Base-by-base conservation (phyloP, 1,140 invertebrate species). In the Trinorchestia longiramus region DNA sequence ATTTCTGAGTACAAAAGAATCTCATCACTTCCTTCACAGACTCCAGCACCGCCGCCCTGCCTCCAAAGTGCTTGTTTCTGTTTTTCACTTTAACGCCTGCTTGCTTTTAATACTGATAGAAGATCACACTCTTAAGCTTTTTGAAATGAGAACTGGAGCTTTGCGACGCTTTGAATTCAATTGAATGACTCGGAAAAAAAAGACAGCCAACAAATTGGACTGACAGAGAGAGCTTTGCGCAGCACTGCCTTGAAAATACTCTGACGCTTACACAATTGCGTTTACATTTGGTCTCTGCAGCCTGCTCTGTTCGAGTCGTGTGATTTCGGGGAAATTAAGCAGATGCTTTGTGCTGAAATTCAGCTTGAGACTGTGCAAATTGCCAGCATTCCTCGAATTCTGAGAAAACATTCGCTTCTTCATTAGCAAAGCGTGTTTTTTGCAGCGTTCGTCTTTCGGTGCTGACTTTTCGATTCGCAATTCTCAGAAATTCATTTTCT, bases 61-160 rank as follows among this genome's bases (percentile, higher is more conserved):
- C 92, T 19, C 43, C 43, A 8, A 94, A 94, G 43, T 94, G 92
- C 44, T 92, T 94, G 43, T 47, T 94, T 94, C 44, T 94, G 36
- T 43, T 45, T n/a, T 94, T 94, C 92, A 94, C 92, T 94, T 94
- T 94, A 44, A 94, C 92, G 92, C 92, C 92, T 40, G 43, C 92
- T 94, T 94, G 92, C 43, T 94, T 44, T 94, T 94, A 94, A 94
- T 94, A 94, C 92, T 94, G 92, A 94, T 94, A 47, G 92, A 94
- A 94, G 92, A 94, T 94, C 92, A 94, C 92, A 94, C 92, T 47
- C 92, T 94, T 94, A 94, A 94, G 92, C 92, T 94, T 94, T 94
- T 94, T 94, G 44, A 94, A 94, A 94, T 94, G 43, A 94, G 92
- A 94, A 94, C 92, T 42, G 92, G 43, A 94, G 92, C 92, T 94